These are phyloP conservation scores for Geodia barretti DNA, from an alignment of 37 sponge, comb jelly and placozoan genomes.

Conservation along the genomic window DNA sequence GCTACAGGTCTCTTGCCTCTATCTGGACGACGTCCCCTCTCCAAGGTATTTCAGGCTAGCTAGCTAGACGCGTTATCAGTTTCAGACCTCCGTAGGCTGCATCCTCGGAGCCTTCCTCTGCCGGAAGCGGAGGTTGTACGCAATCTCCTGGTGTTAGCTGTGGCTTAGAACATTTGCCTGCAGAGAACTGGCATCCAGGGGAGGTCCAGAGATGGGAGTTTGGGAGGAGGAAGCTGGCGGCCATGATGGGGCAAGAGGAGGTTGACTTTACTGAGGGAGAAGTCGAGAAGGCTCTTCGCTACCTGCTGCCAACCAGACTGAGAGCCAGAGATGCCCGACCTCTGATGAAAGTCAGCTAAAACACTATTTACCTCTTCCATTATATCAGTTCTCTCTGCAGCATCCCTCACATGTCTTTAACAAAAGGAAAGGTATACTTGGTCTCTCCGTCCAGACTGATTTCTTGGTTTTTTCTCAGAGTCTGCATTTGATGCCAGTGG, in stretches of 20 bases:
- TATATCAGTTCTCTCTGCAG: constrained; percentile 11
- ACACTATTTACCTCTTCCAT: neutral
- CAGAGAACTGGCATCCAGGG: constrained; percentile 47
- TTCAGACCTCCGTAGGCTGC: no score
- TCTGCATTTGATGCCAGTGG: constrained; percentile 14
- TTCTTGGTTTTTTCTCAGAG: neutral
- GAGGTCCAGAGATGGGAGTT: constrained; percentile 35
- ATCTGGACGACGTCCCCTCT: no score
- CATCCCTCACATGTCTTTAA: constrained; percentile 57
- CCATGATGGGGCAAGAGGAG: constrained; percentile 73
- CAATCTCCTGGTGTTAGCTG: no score
- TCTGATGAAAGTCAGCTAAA: constrained; percentile 57
- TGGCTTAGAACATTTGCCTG: neutral
- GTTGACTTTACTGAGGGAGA: constrained; percentile 62
- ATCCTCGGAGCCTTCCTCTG: no score
- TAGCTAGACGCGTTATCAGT: no score
- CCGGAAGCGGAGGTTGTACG: no score
- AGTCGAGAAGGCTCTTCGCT: constrained; percentile 68
- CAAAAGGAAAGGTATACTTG: constrained; percentile 69
- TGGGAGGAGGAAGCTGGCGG: constrained; percentile 56
- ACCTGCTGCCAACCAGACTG: constrained; percentile 74
- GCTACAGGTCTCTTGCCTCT: no score
- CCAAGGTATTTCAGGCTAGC: no score
- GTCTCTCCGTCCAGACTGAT: no score
- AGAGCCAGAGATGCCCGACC: constrained; percentile 72